Percentiles rank a stretch among this genome's conserved stretches.
Evolutionary conservation across 2,113 vertebrate genomes (phyloP).

Genomic region (Chaenocephalus aceratus): DNA sequence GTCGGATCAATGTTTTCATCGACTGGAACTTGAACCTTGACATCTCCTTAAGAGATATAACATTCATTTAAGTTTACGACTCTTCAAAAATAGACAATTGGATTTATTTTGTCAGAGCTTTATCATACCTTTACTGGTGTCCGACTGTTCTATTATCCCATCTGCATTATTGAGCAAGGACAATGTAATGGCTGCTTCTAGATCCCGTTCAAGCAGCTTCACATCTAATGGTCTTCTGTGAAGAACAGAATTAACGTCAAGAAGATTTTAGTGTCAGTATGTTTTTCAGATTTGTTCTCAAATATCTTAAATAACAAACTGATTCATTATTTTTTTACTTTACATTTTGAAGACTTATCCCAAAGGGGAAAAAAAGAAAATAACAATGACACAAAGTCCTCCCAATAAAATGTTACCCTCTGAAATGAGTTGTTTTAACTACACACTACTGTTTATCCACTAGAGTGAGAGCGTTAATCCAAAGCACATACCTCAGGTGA

Average conservation of each 20-base stretch:
- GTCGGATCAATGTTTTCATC: slow-evolving; percentile 65
- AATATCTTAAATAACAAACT: not conserved
- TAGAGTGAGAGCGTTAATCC: not conserved
- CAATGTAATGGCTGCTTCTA: slow-evolving; percentile 91
- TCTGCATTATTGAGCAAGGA: slow-evolving; percentile 75
- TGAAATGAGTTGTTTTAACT: not conserved
- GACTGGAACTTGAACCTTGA: slow-evolving; percentile 31
- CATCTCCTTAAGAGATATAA: slow-evolving; percentile 42
- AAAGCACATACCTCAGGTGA: not conserved
- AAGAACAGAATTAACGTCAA: slow-evolving; percentile 21
- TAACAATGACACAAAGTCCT: not conserved
- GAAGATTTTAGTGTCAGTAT: not conserved
- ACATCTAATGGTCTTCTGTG: slow-evolving; percentile 87
- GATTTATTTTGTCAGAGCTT: not conserved
- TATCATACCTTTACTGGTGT: slow-evolving; percentile 50
- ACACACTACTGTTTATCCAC: not conserved
- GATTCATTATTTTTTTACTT: too few relatives aligned
- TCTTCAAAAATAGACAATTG: not conserved
- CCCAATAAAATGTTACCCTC: not conserved
- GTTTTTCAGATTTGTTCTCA: not conserved
- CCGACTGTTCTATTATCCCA: slow-evolving; percentile 1
- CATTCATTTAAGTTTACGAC: not conserved
- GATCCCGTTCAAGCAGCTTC: slow-evolving; percentile 86
- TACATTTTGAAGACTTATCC: too few relatives aligned
- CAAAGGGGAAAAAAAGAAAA: not conserved